Evolutionary conservation across 2,888 invertebrate species (phyloP).

Genomic region (Pseudococcus longispinus): DNA sequence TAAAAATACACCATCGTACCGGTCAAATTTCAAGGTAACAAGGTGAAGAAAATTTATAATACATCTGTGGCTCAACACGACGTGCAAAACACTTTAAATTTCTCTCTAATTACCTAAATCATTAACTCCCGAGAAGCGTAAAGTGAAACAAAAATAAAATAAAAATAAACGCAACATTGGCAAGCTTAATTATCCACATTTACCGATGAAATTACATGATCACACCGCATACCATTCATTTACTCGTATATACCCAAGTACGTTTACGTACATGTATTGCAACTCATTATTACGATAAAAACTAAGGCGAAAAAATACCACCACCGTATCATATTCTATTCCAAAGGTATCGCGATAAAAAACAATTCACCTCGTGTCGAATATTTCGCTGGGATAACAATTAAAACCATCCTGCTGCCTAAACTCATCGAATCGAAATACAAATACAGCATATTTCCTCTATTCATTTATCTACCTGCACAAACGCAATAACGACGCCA

Average conservation of each 20-base stretch:
- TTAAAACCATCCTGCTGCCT: background rate
- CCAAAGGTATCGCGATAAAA: background rate
- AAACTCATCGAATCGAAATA: background rate
- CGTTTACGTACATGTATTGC: background rate
- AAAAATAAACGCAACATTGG: conserved; percentile 16
- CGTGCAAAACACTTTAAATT: background rate
- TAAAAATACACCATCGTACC: background rate
- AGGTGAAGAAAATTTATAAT: background rate
- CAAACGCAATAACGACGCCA: background rate
- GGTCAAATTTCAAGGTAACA: background rate
- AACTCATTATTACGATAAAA: background rate
- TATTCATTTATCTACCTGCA: background rate
- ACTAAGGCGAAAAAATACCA: background rate
- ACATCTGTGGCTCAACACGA: background rate
- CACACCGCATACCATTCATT: background rate
- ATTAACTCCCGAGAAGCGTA: background rate
- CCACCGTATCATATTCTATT: background rate
- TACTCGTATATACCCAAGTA: no score
- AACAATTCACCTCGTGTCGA: background rate
- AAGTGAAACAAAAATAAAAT: background rate
- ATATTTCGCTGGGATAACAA: background rate
- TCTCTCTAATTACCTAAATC: background rate
- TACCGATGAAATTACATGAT: background rate
- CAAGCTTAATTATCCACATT: background rate
- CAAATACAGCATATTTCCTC: background rate